Base-by-base conservation (phyloP, 35 echinoderm and acorn worm species). In the Patiria miniata region DNA sequence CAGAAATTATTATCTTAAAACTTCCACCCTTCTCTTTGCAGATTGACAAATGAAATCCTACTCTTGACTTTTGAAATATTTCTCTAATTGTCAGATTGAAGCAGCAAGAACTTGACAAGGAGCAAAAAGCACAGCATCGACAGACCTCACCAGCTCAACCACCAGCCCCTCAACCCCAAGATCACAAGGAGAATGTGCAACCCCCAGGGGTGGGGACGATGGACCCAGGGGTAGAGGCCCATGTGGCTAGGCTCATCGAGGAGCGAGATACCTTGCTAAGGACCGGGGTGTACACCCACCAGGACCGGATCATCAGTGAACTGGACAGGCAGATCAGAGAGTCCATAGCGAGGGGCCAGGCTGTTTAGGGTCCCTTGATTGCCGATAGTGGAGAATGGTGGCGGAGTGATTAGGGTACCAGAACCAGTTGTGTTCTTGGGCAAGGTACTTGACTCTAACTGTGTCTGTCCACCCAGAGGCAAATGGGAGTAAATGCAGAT, bases 281-380 rank as follows among this genome's bases (percentile, higher is more conserved):
- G 44, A 97, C 95, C 16, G 95, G 95, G 42, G 95, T 97, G 37
- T 97, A 97, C 36, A 94, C 86, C 40, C 91, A 97, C 55, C 88
- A 97, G 78, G 95, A 97, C 44, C 87, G 95, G 78, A 97, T 97
- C 47, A 94, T 97, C 59, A 87, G 78, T 77, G 95, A 97, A 83
- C 76, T 97, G 28, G 91, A 97, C 79, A 88, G 82, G 37, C 91
- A 97, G 68, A 91, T 97, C 16, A 61, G 83, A 69, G 86, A 97
- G 26, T 85, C 81, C 40, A 91, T 97, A 42, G 77, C 95, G 22
- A 78, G 83, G 23, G 51, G 26, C 21, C 52, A 83, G 29, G 82
- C 77, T 9, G 65, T 73, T 30, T 73, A n/a, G n/a, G n/a, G n/a
- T n/a, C n/a, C n/a, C n/a, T n/a, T n/a, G n/a, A n/a, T n/a, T n/a